A percentile compares a stretch with the other conserved stretches of the same genome.
These are phyloP conservation scores for Octopus bimaculoides DNA, from an alignment of 1,140 invertebrate genomes.

Conservation along the genomic window DNA sequence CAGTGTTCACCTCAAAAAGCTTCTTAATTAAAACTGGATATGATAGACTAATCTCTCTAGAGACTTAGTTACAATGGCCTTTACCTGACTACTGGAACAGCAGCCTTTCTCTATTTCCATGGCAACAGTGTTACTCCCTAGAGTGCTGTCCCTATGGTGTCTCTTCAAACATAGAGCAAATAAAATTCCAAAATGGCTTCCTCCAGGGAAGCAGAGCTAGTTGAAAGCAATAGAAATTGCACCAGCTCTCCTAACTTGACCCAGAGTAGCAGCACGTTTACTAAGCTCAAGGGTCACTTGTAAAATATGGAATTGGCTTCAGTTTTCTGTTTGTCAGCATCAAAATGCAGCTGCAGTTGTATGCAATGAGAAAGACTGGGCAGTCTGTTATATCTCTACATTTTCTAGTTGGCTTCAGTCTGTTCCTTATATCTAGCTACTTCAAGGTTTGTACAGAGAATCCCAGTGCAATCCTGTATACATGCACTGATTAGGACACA, in stretches of 20 bases:
- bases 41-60: conserved; percentile 9
- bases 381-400: no score
- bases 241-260: conserved; percentile 1
- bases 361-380: no score
- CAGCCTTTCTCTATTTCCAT: neutral
- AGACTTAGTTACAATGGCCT: conserved; percentile 6
- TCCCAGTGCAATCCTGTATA: no score
- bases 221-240: neutral
- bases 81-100: neutral
- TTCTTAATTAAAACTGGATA: conserved; percentile 12
- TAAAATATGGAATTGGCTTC: neutral
- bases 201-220: conserved; percentile 10
- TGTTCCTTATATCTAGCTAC: no score
- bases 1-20: conserved; percentile 1
- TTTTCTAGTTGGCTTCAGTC: no score
- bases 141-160: conserved; percentile 12
- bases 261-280: conserved; percentile 1
- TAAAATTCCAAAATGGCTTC: conserved; percentile 14
- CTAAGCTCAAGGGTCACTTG: neutral
- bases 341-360: no score
- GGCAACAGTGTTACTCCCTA: conserved; percentile 8
- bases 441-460: no score
- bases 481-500: no score
- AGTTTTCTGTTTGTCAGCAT: neutral
- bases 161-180: conserved; percentile 8